Base-by-base conservation (phyloP, 2,797 vertebrate genomes). In the Nannoperca australis region DNA sequence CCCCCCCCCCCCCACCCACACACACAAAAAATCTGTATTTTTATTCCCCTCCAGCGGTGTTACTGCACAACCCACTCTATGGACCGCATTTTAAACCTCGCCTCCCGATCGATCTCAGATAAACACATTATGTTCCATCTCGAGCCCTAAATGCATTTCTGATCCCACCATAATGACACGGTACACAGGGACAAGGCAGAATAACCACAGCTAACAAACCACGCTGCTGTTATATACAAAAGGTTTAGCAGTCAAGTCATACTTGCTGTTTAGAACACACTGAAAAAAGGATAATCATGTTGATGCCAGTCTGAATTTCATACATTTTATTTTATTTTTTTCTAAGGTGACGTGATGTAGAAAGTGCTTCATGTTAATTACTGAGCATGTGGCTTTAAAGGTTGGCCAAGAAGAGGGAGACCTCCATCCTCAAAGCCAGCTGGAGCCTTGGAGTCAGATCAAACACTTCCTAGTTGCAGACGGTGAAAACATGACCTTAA, bases 381-480 rank as follows among this genome's bases (percentile, higher is more conserved):
- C 53, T 14, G 56, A 85, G 84, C 79, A 73, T 77, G 82, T 83
- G 85, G 73, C 86, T 92, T 89, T 89, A 89, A 90, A 91, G 79
- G 85, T 87, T 88, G 84, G 88, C 88, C 89, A 92, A 85, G 83
- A 83, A 82, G 79, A 84, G 70, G 83, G 75, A 89, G 85, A 88
- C 89, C 88, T 92, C 85, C 76, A 83, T 83, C 85, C 86, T 91
- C 84, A 87, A 84, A 86, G 88, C 90, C 89, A 88, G 89, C 83
- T 89, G 90, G 93, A 89, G 70, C 68, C 76, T 90, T 92, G 90
- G 91, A 91, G 79, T 24, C 63, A 75, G 87, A 93, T 93, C 91
- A 93, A 93, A 92, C 70, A 20, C 64, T 79, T 65, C 40, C 78
- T 75, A 76, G 71, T 60, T 78, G 66, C 85, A 89, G 86, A 88